These are phyloP conservation scores for Hycleus cichorii DNA, from an alignment of 1,140 invertebrate species.

Conservation along the genomic window DNA sequence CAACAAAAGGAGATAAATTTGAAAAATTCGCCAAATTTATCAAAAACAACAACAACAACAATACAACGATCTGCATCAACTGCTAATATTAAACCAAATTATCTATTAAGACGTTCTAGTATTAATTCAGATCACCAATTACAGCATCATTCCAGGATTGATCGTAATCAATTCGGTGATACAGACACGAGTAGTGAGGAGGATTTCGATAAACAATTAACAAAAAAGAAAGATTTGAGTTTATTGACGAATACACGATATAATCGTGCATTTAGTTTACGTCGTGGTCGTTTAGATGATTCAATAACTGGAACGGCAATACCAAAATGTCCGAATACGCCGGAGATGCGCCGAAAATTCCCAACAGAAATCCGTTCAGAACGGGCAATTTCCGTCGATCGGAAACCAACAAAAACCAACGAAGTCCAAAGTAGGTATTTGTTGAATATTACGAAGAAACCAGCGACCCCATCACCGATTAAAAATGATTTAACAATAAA, in stretches of 20 bases:
- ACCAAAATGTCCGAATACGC: slow-evolving; percentile 46
- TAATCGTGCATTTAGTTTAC: slow-evolving; percentile 45
- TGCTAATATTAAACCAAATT: slow-evolving; percentile 33
- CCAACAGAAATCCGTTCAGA: slow-evolving; percentile 26
- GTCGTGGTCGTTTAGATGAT: slow-evolving; percentile 36
- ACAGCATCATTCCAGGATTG: slow-evolving; percentile 31
- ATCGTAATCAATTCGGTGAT: slow-evolving; percentile 36
- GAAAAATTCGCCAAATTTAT: slow-evolving; percentile 28
- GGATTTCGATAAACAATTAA: slow-evolving; percentile 34
- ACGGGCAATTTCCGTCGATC: slow-evolving; percentile 36
- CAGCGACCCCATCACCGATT: slow-evolving; percentile 12
- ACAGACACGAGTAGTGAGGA: slow-evolving; percentile 40
- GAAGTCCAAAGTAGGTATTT: slow-evolving; percentile 39
- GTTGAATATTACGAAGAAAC: slow-evolving; percentile 32
- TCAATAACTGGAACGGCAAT: slow-evolving; percentile 16
- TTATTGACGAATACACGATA: slow-evolving; percentile 46
- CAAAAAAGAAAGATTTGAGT: slow-evolving; percentile 31
- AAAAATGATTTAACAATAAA: slow-evolving; percentile 19
- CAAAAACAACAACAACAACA: slow-evolving; percentile 26
- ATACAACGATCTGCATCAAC: slow-evolving; percentile 38
- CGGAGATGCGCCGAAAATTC: slow-evolving; percentile 44
- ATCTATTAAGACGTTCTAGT: slow-evolving; percentile 17
- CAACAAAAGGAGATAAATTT: slow-evolving; percentile 29
- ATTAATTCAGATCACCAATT: slow-evolving; percentile 26
- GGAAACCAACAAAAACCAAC: slow-evolving; percentile 34